These are phyloP conservation scores for Pristionchus maxplancki DNA, from an alignment of 2,888 invertebrate species.

Conservation along the genomic window DNA sequence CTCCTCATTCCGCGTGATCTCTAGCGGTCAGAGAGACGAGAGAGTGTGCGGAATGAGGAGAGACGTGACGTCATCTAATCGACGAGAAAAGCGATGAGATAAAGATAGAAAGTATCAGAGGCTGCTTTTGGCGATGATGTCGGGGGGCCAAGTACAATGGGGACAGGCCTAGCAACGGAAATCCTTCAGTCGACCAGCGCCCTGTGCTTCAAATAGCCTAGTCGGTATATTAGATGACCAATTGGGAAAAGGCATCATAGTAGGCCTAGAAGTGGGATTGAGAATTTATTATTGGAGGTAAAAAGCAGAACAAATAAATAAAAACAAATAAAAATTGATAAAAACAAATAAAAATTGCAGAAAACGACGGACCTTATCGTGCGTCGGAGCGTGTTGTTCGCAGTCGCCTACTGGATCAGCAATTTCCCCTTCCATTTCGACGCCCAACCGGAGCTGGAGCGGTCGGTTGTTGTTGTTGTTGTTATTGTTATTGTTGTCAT, in stretches of 20 bases:
- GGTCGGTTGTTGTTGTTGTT: too few relatives aligned
- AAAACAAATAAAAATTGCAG: background rate
- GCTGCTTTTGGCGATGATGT: background rate
- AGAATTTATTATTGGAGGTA: too few relatives aligned
- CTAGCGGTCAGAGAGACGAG: background rate
- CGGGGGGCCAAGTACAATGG: background rate
- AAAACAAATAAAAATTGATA: too few relatives aligned
- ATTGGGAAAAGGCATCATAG: too few relatives aligned
- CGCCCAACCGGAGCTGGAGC: constrained; percentile 79
- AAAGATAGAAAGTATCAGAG: background rate
- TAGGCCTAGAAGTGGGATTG: too few relatives aligned
- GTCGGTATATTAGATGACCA: too few relatives aligned
- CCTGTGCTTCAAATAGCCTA: too few relatives aligned
- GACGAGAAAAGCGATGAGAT: background rate
- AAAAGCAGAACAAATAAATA: too few relatives aligned
- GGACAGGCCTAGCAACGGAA: background rate
- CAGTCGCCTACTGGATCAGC: constrained; percentile 81
- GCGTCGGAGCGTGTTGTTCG: constrained; percentile 64
- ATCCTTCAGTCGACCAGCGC: too few relatives aligned
- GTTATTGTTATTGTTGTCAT: too few relatives aligned
- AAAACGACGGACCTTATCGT: background rate
- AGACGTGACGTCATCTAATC: background rate
- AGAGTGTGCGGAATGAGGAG: background rate
- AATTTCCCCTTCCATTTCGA: constrained; percentile 82
- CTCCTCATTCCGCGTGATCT: background rate